These are phyloP conservation scores for Solenopsis fugax DNA, from an alignment of 1,140 invertebrate species.

Conservation along the genomic window DNA sequence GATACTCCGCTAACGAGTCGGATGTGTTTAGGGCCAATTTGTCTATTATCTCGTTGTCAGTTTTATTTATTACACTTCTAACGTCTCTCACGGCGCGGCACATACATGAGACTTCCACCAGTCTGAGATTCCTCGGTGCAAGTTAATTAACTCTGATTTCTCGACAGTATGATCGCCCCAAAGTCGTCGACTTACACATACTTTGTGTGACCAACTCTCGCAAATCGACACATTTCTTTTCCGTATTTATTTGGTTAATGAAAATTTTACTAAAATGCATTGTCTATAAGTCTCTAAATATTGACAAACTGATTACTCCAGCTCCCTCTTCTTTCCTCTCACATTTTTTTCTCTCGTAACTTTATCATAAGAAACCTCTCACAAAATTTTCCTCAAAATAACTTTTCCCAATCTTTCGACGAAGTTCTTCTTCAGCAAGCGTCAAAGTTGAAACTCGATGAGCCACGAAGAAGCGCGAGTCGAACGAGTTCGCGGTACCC, in stretches of 20 bases:
- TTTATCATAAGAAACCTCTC: not conserved
- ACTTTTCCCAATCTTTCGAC: not conserved
- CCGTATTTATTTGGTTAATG: not conserved
- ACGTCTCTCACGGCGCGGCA: conserved; percentile 36
- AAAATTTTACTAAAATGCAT: conserved; percentile 9
- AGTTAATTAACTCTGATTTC: conserved; percentile 63
- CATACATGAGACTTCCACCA: conserved; percentile 52
- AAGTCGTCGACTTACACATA: conserved; percentile 11
- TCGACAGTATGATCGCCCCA: not conserved
- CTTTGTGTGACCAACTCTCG: conserved; percentile 19
- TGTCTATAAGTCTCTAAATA: not conserved
- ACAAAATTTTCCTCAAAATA: not conserved
- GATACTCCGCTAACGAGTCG: conserved; percentile 80
- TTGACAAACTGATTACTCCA: not conserved
- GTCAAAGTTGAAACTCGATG: not conserved
- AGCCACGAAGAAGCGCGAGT: not conserved
- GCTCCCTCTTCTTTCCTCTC: not conserved
- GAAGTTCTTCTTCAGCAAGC: not conserved
- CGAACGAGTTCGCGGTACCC: conserved; percentile 44
- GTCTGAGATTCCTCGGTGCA: conserved; percentile 59
- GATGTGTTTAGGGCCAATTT: conserved; percentile 85
- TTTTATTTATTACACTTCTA: conserved; percentile 83
- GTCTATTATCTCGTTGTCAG: conserved; percentile 84
- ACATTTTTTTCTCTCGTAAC: not conserved
- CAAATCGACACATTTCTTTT: too few relatives aligned